Percentiles rank a stretch among this genome's conserved stretches.
Evolutionary conservation across 30 jellyfish, hydroid and myxozoan species (phyloP).

Genomic region (Catostylus mosaicus): DNA sequence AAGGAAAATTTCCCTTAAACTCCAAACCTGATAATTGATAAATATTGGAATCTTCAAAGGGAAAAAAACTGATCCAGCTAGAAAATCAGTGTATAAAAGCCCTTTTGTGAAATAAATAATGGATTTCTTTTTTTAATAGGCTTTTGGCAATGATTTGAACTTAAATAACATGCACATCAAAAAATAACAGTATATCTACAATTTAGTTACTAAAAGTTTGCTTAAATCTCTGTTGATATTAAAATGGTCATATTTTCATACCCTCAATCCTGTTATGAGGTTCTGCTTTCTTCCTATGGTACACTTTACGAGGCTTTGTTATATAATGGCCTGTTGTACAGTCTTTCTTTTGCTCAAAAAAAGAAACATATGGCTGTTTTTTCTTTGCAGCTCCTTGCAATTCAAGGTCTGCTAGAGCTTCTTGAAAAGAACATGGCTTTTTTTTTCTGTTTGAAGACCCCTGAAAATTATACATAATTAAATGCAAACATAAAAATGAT

Average conservation of each 20-base stretch:
- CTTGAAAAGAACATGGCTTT: constrained; percentile 11
- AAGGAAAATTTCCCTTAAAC: too few species aligned
- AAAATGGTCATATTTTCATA: background rate
- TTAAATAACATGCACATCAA: too few species aligned
- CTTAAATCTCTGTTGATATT: background rate
- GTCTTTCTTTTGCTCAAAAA: constrained; percentile 2
- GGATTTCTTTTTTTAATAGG: background rate
- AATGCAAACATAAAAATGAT: background rate
- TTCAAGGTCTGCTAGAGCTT: constrained; percentile 19
- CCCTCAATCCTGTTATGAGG: background rate
- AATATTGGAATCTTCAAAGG: too few species aligned
- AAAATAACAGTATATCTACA: too few species aligned
- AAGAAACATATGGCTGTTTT: background rate
- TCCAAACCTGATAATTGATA: too few species aligned
- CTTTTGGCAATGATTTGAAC: background rate
- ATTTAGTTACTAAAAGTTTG: too few species aligned
- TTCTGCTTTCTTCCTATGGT: constrained; percentile 1
- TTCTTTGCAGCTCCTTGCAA: background rate
- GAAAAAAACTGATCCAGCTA: background rate
- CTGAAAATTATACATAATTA: background rate
- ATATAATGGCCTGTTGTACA: background rate
- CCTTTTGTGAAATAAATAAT: background rate
- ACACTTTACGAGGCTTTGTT: constrained; percentile 5
- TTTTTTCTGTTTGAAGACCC: background rate
- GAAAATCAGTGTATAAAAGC: background rate